Base-by-base conservation (phyloP, 1,140 invertebrate species). In the Dicyema japonicum region DNA sequence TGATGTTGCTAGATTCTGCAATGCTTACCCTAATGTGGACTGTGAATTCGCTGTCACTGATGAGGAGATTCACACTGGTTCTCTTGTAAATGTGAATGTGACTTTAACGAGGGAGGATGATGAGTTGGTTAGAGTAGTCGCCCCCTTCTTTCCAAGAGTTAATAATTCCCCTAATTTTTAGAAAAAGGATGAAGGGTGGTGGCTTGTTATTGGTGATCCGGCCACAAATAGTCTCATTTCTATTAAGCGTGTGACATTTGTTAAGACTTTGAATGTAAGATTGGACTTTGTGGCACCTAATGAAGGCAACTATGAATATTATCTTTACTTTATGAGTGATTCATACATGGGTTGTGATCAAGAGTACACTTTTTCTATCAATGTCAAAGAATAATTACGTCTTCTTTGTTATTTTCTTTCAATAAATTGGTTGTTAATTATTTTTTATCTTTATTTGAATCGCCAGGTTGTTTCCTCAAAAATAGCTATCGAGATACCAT, bases 151-250 rank as follows among this genome's bases (percentile, higher is more conserved):
- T 57, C 82, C 85, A 22, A 71, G 74, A 60, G 67, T 70, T 43
- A 37, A 34, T 26, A 5, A 29, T 16, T 34, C 19, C 31, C 34
- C 37, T 33, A 36, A 33, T 31, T 52, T 50, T 14, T 55, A 72
- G 61, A 85, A 85, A 65, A 65, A 80, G 24, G 85, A 97, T 50
- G 85, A 97, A 57, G 78, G 80, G 19, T 97, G 88, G 85, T 97
- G 88, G 82, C 70, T 97, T 4, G 80, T 97, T 11, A 78, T 97
- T 40, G 82, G 85, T 1, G 82, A 92, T 49, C 70, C 75, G 0
- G 75, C 72, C 41, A 62, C 60, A 2, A 94, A 94, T 52, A 75
- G 74, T 1, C 50, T 97, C 9, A 58, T 92, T 1, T 88, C 76
- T 2, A 94, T 97, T 41, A 94, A 94, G 46, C 60, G 85, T 12